These are phyloP conservation scores for Sciurus niger DNA, from an alignment of 2,113 vertebrate genomes.

Conservation along the genomic window DNA sequence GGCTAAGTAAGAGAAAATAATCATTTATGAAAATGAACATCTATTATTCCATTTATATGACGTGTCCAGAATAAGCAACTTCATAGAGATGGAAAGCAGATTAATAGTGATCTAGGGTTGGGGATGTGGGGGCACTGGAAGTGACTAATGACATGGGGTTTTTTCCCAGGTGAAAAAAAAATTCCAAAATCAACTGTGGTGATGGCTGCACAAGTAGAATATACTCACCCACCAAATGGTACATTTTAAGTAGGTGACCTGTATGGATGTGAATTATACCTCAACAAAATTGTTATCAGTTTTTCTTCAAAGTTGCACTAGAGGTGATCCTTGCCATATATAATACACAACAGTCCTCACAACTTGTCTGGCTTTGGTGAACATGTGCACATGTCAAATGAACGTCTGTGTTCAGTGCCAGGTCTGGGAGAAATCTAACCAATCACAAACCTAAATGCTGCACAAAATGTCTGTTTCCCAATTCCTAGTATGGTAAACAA, in stretches of 20 bases:
- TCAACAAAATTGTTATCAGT: background rate
- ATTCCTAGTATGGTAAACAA: conserved; percentile 30
- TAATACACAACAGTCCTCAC: conserved; percentile 26
- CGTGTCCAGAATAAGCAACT: conserved; percentile 30
- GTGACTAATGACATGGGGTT: background rate
- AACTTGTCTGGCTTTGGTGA: background rate
- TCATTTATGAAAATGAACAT: background rate
- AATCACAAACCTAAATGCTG: background rate
- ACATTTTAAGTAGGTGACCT: background rate
- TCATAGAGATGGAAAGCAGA: background rate
- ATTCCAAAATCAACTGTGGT: background rate
- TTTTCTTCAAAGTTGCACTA: background rate
- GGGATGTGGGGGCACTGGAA: background rate
- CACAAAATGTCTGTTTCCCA: conserved; percentile 53
- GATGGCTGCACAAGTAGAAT: background rate
- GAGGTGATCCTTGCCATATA: conserved; percentile 40
- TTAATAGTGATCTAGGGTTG: background rate
- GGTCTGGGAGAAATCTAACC: background rate
- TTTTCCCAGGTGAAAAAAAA: conserved; percentile 17
- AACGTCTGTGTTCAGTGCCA: background rate
- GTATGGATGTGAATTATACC: background rate
- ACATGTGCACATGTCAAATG: background rate
- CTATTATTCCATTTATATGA: background rate
- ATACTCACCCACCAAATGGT: background rate
- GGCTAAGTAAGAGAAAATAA: background rate